Conservation (phyloP, 2,113 vertebrate genomes). For the Macheiramphus alcinus region DNA sequence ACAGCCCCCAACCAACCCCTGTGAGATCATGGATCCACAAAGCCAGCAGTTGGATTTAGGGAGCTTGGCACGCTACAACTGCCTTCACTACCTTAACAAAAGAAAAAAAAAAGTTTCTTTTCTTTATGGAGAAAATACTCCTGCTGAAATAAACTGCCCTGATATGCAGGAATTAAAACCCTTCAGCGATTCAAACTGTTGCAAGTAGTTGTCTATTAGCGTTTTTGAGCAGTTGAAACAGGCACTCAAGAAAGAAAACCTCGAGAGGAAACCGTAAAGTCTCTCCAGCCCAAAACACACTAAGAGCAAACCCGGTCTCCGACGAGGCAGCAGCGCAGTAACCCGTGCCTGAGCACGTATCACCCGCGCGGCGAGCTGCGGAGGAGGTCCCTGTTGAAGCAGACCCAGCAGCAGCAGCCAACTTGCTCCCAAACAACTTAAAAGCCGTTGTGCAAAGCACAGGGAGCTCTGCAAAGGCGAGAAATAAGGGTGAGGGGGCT, state of each 20-base stretch:
- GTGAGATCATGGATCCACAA: background rate
- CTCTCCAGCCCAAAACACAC: background rate
- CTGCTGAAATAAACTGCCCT: background rate
- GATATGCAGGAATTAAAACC: background rate
- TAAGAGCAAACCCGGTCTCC: background rate
- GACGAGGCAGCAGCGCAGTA: fast-evolving
- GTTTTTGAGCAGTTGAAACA: background rate
- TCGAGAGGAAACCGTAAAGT: fast-evolving
- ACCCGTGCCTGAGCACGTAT: fast-evolving
- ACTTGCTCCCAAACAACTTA: background rate
- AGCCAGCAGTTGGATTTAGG: background rate
- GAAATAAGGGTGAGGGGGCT: background rate
- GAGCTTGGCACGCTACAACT: background rate
- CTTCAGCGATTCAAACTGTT: background rate
- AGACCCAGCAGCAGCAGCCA: background rate
- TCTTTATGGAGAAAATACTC: background rate
- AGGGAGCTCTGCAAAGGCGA: background rate
- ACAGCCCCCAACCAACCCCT: background rate
- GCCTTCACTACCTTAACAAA: background rate
- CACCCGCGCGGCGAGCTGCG: fast-evolving
- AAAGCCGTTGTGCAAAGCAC: background rate
- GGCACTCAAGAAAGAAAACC: background rate
- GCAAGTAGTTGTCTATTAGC: background rate
- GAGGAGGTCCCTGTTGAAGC: background rate
- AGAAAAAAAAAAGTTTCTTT: background rate